Evolutionary conservation across 2,888 invertebrate genomes (phyloP).

Genomic region (Pandemis corylana): DNA sequence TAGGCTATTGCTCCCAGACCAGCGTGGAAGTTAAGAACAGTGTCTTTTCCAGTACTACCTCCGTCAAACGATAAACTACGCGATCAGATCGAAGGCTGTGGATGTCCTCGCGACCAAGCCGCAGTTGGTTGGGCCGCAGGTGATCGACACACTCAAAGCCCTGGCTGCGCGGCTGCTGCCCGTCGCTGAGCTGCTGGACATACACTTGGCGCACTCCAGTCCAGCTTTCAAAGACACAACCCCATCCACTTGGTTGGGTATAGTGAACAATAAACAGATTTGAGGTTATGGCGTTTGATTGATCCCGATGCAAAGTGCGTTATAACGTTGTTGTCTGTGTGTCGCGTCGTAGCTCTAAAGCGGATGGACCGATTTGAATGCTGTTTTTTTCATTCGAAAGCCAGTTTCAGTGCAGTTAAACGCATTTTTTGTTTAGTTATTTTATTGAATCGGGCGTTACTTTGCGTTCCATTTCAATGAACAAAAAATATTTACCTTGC

Average conservation of each 20-base stretch:
- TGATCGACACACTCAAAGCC: constrained; percentile 68
- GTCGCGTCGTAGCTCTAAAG: too few species aligned
- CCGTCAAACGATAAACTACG: constrained; percentile 72
- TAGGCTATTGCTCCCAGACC: too few species aligned
- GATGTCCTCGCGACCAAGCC: constrained; percentile 69
- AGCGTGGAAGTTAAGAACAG: too few species aligned
- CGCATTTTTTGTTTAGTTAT: too few species aligned
- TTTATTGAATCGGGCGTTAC: too few species aligned
- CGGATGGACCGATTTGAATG: too few species aligned
- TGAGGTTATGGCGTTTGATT: background rate
- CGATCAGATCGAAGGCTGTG: constrained; percentile 58
- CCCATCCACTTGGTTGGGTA: constrained; percentile 72
- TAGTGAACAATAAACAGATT: constrained; percentile 69
- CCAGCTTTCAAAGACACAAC: constrained; percentile 74
- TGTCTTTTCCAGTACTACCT: constrained; percentile 66
- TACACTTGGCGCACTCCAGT: constrained; percentile 73
- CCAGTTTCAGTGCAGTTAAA: too few species aligned
- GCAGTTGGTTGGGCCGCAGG: constrained; percentile 66
- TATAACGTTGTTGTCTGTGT: too few species aligned
- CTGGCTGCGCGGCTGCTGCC: constrained; percentile 67
- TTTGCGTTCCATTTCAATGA: too few species aligned
- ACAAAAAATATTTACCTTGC: too few species aligned
- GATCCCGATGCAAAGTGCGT: too few species aligned
- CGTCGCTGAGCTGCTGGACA: constrained; percentile 68
- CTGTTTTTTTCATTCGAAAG: too few species aligned